Conservation (phyloP, 2,113 vertebrate genomes). For the Terrapene triunguis region DNA sequence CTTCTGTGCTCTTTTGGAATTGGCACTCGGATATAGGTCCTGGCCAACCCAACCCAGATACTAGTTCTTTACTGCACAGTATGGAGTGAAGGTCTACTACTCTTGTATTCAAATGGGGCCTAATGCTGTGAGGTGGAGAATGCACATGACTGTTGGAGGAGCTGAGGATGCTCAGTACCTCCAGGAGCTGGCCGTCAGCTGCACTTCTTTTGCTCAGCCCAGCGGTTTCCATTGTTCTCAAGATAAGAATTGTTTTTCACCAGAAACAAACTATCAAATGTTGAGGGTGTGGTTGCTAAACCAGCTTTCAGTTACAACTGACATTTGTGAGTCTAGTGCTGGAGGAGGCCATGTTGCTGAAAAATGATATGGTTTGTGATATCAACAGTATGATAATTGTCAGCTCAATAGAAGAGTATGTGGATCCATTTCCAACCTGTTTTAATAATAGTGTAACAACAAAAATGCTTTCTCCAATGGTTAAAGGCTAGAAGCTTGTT, state of each 20-base stretch:
- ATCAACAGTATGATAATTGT: slow-evolving; percentile 56
- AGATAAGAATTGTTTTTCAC: slow-evolving; percentile 40
- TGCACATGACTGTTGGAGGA: neutral
- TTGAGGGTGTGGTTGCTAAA: slow-evolving; percentile 1
- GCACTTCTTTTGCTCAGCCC: slow-evolving; percentile 31
- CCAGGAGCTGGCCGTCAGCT: slow-evolving; percentile 1
- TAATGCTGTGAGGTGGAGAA: neutral
- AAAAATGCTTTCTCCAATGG: slow-evolving; percentile 65
- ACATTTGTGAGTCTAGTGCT: slow-evolving; percentile 18
- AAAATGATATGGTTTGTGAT: slow-evolving; percentile 49
- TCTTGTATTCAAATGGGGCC: neutral
- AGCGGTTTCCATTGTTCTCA: slow-evolving; percentile 24
- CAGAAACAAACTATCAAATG: slow-evolving; percentile 4
- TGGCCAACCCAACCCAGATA: neutral
- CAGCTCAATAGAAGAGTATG: slow-evolving; percentile 41
- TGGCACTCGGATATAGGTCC: neutral
- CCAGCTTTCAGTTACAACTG: slow-evolving; percentile 8
- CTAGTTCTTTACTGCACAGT: slow-evolving; percentile 7
- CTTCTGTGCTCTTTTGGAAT: neutral
- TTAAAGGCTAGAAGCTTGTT: slow-evolving; percentile 59
- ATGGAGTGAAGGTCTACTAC: neutral
- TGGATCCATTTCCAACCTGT: slow-evolving; percentile 62
- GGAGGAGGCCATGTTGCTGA: slow-evolving; percentile 49
- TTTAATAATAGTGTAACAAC: slow-evolving; percentile 65
- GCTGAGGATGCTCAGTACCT: neutral